These are phyloP conservation scores for Drosophila ficusphila DNA, from an alignment of 1,140 invertebrate genomes.

Conservation along the genomic window DNA sequence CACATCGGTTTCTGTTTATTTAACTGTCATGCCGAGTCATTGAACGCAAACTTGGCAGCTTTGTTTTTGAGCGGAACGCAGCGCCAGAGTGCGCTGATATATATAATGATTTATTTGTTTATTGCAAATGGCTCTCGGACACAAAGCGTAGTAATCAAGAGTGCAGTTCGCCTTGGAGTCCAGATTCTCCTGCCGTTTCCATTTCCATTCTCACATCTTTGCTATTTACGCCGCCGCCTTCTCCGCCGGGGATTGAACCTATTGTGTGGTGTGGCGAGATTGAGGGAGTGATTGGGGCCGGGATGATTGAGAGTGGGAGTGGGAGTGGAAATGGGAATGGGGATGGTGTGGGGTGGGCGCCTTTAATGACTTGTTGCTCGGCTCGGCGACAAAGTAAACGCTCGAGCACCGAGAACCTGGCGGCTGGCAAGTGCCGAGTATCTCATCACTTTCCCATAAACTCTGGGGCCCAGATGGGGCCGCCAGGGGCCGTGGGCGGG, in stretches of 20 bases:
- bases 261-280: slow-evolving; percentile 27
- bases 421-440: slow-evolving; percentile 45
- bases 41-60: slow-evolving; percentile 66
- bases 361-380: slow-evolving; percentile 73
- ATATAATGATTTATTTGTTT: slow-evolving; percentile 83
- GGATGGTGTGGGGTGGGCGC: slow-evolving; percentile 15
- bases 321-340: too few relatives aligned
- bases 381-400: slow-evolving; percentile 48
- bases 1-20: slow-evolving; percentile 71
- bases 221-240: slow-evolving; percentile 5
- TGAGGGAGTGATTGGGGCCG: slow-evolving; percentile 24
- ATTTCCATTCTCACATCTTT: slow-evolving; percentile 23
- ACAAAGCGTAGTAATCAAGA: slow-evolving; percentile 74
- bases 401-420: slow-evolving; percentile 28
- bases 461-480: slow-evolving; percentile 31
- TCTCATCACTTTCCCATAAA: slow-evolving; percentile 81
- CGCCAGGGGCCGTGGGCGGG: slow-evolving; percentile 24
- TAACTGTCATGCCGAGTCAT: slow-evolving; percentile 72
- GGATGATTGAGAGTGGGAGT: slow-evolving; percentile 27
- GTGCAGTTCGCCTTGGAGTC: slow-evolving; percentile 48
- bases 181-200: slow-evolving; percentile 22
- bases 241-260: slow-evolving; percentile 1
- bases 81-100: slow-evolving; percentile 39
- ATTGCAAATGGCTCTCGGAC: slow-evolving; percentile 55
- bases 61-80: slow-evolving; percentile 55